Conservation (phyloP, 2,888 invertebrate species). For the Cephus rjabovi region DNA sequence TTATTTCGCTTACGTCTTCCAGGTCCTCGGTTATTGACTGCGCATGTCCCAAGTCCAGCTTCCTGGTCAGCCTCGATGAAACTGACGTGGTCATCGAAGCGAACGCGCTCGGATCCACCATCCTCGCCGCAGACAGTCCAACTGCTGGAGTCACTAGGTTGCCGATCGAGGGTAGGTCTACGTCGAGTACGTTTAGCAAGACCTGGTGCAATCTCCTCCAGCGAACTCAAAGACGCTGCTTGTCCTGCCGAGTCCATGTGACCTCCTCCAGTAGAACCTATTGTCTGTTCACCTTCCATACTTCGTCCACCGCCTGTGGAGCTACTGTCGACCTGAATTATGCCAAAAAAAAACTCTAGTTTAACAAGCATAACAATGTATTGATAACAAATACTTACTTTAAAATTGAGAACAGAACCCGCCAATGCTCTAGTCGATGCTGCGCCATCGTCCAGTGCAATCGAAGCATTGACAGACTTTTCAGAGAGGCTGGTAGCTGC, state of each 20-base stretch:
- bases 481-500: slow-evolving; percentile 75
- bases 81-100: slow-evolving; percentile 75
- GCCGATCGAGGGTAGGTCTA: slow-evolving; percentile 59
- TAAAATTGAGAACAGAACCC: slow-evolving; percentile 79
- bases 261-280: slow-evolving; percentile 34
- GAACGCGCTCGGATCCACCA: slow-evolving; percentile 73
- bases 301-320: slow-evolving; percentile 53
- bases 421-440: slow-evolving; percentile 83
- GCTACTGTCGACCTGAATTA: slow-evolving; percentile 54
- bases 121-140: slow-evolving; percentile 67
- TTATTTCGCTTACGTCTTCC: slow-evolving; percentile 35
- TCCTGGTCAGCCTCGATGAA: slow-evolving; percentile 70
- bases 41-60: slow-evolving; percentile 64
- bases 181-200: slow-evolving; percentile 62
- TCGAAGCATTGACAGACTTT: slow-evolving; percentile 75
- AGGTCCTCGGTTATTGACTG: slow-evolving; percentile 55
- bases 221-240: slow-evolving; percentile 65
- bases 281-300: slow-evolving; percentile 48
- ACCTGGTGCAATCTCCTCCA: slow-evolving; percentile 66
- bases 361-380: background rate
- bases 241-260: slow-evolving; percentile 59
- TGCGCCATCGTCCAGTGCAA: slow-evolving; percentile 73
- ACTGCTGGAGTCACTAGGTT: slow-evolving; percentile 61
- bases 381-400: slow-evolving; percentile 61
- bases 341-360: background rate